These are phyloP conservation scores for Phoxinus phoxinus DNA, from an alignment of 2,113 vertebrate genomes.

Conservation along the genomic window DNA sequence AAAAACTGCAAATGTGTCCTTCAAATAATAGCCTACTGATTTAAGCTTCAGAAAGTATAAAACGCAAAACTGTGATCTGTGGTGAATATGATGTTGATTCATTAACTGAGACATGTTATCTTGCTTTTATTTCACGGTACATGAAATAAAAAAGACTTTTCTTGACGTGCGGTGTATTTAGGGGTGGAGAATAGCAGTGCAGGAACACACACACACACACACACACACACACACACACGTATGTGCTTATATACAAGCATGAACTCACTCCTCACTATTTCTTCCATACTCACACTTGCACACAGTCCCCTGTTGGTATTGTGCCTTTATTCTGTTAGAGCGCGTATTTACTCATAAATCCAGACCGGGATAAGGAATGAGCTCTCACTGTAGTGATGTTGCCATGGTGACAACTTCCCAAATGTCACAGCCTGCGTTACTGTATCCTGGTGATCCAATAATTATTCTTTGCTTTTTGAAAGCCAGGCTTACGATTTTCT, in stretches of 20 bases:
- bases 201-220: not conserved
- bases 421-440: conserved; percentile 60
- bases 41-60: not conserved
- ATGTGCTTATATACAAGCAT: conserved; percentile 8
- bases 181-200: not conserved
- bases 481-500: conserved; percentile 39
- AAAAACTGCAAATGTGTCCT: too few species aligned
- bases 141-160: not conserved
- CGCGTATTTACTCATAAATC: conserved; percentile 56
- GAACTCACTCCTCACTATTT: not conserved
- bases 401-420: conserved; percentile 58
- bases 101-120: not conserved
- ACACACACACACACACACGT: not conserved
- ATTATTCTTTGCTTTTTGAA: conserved; percentile 51
- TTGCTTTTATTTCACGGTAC: not conserved
- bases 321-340: conserved; percentile 48
- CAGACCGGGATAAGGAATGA: conserved; percentile 48
- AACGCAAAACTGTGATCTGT: not conserved
- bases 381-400: conserved; percentile 51
- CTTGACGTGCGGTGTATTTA: not conserved
- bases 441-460: conserved; percentile 59
- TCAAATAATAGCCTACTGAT: not conserved
- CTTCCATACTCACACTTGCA: conserved; percentile 18
- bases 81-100: not conserved
- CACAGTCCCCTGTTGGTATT: conserved; percentile 18